phyloP scores from a whole-genome alignment of 1,140 invertebrate species.

The Odontomachus brunneus region DNA sequence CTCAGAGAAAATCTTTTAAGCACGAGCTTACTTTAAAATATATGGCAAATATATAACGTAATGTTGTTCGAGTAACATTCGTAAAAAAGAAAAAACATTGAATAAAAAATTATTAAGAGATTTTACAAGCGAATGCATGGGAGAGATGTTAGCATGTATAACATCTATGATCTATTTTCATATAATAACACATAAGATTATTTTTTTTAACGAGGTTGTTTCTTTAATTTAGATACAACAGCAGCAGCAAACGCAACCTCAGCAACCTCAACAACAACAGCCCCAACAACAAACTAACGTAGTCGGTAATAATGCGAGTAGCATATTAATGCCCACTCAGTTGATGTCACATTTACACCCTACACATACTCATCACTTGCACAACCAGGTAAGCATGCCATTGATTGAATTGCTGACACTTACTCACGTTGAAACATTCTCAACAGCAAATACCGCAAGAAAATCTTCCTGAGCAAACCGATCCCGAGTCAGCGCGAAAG shows the following conservation, averaged over 20 bases:
- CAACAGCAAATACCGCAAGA: constrained; percentile 76
- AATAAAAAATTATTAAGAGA: too few species aligned
- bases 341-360: constrained; percentile 84
- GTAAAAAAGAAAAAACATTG: too few species aligned
- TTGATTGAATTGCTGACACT: background rate
- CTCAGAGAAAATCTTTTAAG: too few species aligned
- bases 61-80: too few species aligned
- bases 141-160: too few species aligned
- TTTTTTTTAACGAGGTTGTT: constrained; percentile 2
- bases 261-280: constrained; percentile 74
- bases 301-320: constrained; percentile 76
- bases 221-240: constrained; percentile 81
- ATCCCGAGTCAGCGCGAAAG: constrained; percentile 78
- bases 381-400: constrained; percentile 74
- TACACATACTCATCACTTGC: constrained; percentile 79
- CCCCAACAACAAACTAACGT: constrained; percentile 73
- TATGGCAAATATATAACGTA: too few species aligned
- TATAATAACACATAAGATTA: background rate
- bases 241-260: constrained; percentile 81
- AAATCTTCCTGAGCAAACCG: constrained; percentile 76
- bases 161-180: too few species aligned
- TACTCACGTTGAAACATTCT: background rate
- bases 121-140: too few species aligned
- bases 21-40: too few species aligned
- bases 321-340: constrained; percentile 80